Percentiles rank a stretch among this genome's conserved stretches.
Evolutionary conservation across 1,140 invertebrate genomes (phyloP).

Genomic region (Marisa cornuarietis): DNA sequence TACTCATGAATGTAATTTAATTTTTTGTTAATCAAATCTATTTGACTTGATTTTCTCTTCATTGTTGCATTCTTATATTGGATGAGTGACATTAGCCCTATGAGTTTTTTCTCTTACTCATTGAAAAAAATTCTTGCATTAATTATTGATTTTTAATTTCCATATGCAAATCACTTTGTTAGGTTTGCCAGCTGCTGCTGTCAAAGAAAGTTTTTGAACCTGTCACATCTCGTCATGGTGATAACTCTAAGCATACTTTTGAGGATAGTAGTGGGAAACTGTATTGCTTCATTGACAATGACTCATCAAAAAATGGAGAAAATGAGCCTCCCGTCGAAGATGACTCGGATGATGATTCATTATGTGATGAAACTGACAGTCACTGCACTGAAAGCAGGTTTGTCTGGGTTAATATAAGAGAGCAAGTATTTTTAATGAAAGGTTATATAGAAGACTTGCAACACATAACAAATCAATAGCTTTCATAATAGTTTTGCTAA

Average conservation of each 20-base stretch:
- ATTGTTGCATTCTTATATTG: no score
- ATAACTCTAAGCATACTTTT: slow-evolving; percentile 48
- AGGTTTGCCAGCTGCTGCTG: slow-evolving; percentile 64
- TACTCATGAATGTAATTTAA: no score
- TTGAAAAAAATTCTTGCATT: background rate
- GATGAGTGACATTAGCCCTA: no score
- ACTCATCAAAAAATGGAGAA: slow-evolving; percentile 16
- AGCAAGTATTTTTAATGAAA: no score
- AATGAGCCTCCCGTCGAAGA: slow-evolving; percentile 13
- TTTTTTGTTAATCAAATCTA: no score
- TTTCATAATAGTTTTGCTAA: no score
- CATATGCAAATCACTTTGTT: slow-evolving; percentile 22
- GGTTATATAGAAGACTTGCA: no score
- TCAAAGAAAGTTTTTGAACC: slow-evolving; percentile 59
- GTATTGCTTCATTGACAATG: slow-evolving; percentile 50
- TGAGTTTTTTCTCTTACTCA: background rate
- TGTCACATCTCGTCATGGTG: slow-evolving; percentile 37
- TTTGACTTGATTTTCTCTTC: no score
- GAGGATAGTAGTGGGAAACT: slow-evolving; percentile 61
- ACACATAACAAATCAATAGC: no score
- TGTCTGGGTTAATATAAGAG: no score
- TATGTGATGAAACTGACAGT: slow-evolving; percentile 17
- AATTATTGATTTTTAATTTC: background rate
- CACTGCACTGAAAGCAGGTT: background rate
- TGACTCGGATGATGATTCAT: slow-evolving; percentile 22